A percentile compares a stretch with the other conserved stretches of the same genome.
Evolutionary conservation across 2,113 vertebrate genomes (phyloP).

Genomic region (Cebidichthys violaceus): DNA sequence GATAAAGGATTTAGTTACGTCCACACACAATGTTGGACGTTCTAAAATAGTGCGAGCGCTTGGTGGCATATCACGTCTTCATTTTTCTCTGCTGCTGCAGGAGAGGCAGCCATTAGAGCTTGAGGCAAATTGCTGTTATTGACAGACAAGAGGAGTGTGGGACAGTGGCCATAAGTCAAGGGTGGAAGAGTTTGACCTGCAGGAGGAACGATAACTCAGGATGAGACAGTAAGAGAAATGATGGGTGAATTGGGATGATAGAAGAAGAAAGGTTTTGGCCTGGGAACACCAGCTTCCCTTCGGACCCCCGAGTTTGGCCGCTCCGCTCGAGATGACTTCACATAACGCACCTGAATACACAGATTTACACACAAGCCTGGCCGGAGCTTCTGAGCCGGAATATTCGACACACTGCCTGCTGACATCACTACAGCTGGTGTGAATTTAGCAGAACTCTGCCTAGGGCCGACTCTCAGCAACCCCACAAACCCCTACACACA

Average conservation of each 20-base stretch:
- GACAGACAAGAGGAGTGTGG: slow-evolving; percentile 24
- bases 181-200: slow-evolving; percentile 17
- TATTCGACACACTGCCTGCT: slow-evolving; percentile 79
- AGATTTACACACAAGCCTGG: slow-evolving; percentile 81
- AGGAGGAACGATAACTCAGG: slow-evolving; percentile 43
- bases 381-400: slow-evolving; percentile 74
- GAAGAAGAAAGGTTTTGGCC: slow-evolving; percentile 70
- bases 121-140: slow-evolving; percentile 12
- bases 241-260: slow-evolving; percentile 64
- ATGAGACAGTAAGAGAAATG: slow-evolving; percentile 52
- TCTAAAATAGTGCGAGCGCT: neutral
- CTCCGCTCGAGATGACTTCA: slow-evolving; percentile 78
- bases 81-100: neutral
- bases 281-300: slow-evolving; percentile 69
- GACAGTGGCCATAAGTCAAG: slow-evolving; percentile 19
- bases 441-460: slow-evolving; percentile 75
- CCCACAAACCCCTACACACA: slow-evolving; percentile 10
- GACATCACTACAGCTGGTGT: slow-evolving; percentile 87
- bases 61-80: neutral
- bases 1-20: neutral
- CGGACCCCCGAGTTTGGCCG: slow-evolving; percentile 72
- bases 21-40: neutral
- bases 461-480: slow-evolving; percentile 44
- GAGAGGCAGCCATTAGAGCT: slow-evolving; percentile 5
- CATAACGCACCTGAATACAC: slow-evolving; percentile 85